These are phyloP conservation scores for Planococcus citri DNA, from an alignment of 1,140 invertebrate genomes.

Conservation along the genomic window DNA sequence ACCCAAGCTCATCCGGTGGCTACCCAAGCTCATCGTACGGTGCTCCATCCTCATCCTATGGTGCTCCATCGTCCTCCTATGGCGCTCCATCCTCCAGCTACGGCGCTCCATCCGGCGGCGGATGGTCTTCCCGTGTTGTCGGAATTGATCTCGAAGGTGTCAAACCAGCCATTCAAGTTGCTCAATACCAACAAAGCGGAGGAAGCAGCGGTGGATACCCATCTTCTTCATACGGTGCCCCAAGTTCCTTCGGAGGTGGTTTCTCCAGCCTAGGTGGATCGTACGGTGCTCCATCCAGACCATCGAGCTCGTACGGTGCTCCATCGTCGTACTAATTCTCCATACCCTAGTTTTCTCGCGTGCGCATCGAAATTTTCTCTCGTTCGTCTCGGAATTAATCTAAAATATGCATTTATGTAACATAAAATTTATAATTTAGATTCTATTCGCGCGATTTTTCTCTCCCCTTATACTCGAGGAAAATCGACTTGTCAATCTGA, in stretches of 20 bases:
- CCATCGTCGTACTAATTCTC: conserved; percentile 31
- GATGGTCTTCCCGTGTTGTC: conserved; percentile 47
- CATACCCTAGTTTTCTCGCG: too few species aligned
- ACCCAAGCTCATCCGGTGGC: conserved; percentile 26
- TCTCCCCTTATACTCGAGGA: not conserved
- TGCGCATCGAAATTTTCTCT: not conserved
- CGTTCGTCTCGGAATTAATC: not conserved
- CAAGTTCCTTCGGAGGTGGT: conserved; percentile 37
- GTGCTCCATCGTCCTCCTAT: conserved; percentile 35
- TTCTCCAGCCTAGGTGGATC: conserved; percentile 43
- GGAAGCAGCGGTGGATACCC: conserved; percentile 34
- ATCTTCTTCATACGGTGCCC: conserved; percentile 47
- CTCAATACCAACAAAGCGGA: conserved; percentile 49
- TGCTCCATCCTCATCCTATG: conserved; percentile 42
- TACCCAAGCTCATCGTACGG: conserved; percentile 36
- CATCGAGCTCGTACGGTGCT: conserved; percentile 47
- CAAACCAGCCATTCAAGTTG: conserved; percentile 61
- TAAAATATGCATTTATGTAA: conserved; percentile 8
- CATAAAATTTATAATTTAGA: conserved; percentile 1
- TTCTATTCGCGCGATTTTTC: not conserved
- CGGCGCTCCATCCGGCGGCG: conserved; percentile 36
- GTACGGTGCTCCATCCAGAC: conserved; percentile 47
- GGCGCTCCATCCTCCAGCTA: conserved; percentile 42
- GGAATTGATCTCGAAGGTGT: conserved; percentile 61
- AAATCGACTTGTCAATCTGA: not conserved